A percentile compares a stretch with the other conserved stretches of the same genome.
Evolutionary conservation across 2,113 vertebrate species (phyloP).

Genomic region (Sylvietta virens): DNA sequence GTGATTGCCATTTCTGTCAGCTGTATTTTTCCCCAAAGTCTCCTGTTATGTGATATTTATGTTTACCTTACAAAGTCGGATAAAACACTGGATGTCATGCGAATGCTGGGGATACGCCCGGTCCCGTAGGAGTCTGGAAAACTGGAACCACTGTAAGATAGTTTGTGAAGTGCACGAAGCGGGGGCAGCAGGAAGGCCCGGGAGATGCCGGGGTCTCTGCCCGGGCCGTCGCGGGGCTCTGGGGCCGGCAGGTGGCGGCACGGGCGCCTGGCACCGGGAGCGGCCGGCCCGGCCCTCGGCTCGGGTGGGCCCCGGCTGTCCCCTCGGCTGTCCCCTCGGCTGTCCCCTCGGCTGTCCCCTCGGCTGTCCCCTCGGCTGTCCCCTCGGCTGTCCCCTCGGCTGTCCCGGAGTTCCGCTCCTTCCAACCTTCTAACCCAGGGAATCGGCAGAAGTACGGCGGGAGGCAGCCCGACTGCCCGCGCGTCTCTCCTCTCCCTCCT

Average conservation of each 20-base stretch:
- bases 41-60: no score
- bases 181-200: fast-evolving
- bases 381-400: no score
- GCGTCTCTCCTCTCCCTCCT: fast-evolving
- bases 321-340: no score
- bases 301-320: no score
- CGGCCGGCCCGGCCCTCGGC: no score
- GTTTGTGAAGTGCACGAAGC: fast-evolving
- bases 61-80: no score
- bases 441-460: fast-evolving
- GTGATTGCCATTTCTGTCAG: neutral
- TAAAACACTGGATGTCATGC: neutral
- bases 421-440: fast-evolving
- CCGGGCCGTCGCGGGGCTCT: no score
- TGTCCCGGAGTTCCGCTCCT: neutral
- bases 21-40: neutral
- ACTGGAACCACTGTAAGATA: fast-evolving
- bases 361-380: no score
- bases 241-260: neutral
- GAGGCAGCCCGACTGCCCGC: neutral
- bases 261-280: neutral
- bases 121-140: neutral
- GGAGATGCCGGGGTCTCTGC: fast-evolving
- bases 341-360: neutral
- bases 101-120: neutral